Evolutionary conservation across 2,888 invertebrate species (phyloP).

Genomic region (Oasisia sp.): DNA sequence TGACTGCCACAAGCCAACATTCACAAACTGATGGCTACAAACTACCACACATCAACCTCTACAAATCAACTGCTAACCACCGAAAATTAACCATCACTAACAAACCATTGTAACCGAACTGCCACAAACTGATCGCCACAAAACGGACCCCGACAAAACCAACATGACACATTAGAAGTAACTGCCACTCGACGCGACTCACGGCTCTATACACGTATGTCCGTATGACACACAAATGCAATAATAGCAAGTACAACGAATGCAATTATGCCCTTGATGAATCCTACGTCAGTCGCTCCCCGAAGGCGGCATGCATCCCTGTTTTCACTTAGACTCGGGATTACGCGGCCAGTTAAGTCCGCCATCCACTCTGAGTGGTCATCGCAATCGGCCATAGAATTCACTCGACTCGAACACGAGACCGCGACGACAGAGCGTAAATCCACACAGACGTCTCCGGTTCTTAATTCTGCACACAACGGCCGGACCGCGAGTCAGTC

Average conservation of each 20-base stretch:
- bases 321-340: background rate
- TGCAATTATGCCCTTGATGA: conserved; percentile 3
- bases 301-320: background rate
- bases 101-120: background rate
- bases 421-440: background rate
- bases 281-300: background rate
- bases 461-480: background rate
- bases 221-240: background rate
- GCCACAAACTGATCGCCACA: background rate
- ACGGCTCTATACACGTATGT: background rate
- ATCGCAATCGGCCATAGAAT: background rate
- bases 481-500: background rate
- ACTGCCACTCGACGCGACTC: too few relatives aligned
- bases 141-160: too few relatives aligned
- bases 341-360: background rate
- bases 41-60: too few relatives aligned
- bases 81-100: too few relatives aligned
- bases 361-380: background rate
- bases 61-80: too few relatives aligned
- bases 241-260: background rate
- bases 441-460: background rate
- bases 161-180: too few relatives aligned
- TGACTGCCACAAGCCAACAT: too few relatives aligned
- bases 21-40: too few relatives aligned
- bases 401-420: background rate